Conservation (phyloP, 2,797 vertebrate species). For the Mormyrus proboscirostris region DNA sequence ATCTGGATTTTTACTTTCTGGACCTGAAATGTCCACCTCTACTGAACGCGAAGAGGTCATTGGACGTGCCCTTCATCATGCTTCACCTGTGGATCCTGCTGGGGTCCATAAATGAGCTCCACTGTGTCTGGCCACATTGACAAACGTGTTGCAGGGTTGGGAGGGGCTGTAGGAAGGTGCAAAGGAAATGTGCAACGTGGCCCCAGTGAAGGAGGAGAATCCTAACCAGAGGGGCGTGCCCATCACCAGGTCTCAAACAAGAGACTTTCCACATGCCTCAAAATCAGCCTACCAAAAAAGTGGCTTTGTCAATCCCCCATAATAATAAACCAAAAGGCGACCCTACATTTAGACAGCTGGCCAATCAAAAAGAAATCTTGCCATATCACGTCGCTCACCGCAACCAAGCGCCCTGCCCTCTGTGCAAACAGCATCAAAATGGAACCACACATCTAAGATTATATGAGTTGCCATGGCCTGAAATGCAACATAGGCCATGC, state of each 20-base stretch:
- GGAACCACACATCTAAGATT: neutral
- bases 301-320: neutral
- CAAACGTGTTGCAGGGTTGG: neutral
- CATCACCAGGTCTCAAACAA: neutral
- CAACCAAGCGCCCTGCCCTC: neutral
- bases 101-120: neutral
- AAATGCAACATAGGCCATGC: neutral
- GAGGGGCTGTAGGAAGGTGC: neutral
- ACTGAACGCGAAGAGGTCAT: neutral
- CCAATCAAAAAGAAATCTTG: neutral
- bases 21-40: too few species aligned
- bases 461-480: neutral
- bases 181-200: neutral
- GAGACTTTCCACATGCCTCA: neutral
- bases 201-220: neutral
- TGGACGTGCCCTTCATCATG: neutral
- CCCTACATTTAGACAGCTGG: constrained; percentile 10
- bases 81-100: neutral
- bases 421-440: constrained; percentile 14
- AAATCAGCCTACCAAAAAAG: neutral
- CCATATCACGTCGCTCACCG: neutral
- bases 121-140: neutral
- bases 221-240: neutral
- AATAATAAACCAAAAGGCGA: neutral
- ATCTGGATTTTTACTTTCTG: too few species aligned